Conservation (phyloP, 2,888 invertebrate genomes). For the Oscheius sp. region DNA sequence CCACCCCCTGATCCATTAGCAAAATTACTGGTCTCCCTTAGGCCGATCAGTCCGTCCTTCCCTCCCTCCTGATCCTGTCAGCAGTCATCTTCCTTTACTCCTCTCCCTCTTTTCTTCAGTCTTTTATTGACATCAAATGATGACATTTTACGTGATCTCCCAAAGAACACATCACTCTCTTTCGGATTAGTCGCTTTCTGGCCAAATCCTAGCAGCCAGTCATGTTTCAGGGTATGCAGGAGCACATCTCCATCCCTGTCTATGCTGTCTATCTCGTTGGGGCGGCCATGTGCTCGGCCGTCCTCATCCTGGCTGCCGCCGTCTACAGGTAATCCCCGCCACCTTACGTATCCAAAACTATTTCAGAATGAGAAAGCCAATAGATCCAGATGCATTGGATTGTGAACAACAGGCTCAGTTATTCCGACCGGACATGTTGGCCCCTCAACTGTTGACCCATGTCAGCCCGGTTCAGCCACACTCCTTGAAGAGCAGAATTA, state of each 20-base stretch:
- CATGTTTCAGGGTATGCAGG: slow-evolving; percentile 30
- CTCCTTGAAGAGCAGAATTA: slow-evolving; percentile 50
- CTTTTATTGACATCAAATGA: too few species aligned
- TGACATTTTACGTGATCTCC: too few species aligned
- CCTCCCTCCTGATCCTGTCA: too few species aligned
- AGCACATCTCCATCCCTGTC: slow-evolving; percentile 47
- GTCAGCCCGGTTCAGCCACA: slow-evolving; percentile 59
- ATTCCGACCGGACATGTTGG: slow-evolving; percentile 57
- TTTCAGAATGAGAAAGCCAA: slow-evolving; percentile 51
- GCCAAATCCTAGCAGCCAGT: neutral
- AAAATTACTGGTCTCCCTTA: too few species aligned
- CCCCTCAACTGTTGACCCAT: slow-evolving; percentile 51
- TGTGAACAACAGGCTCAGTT: slow-evolving; percentile 59
- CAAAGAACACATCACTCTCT: neutral
- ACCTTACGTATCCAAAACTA: neutral
- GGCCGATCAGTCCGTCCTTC: too few species aligned
- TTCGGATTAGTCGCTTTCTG: neutral
- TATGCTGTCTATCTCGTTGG: slow-evolving; percentile 55
- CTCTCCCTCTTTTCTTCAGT: too few species aligned
- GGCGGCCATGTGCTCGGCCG: slow-evolving; percentile 50
- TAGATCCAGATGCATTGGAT: slow-evolving; percentile 53
- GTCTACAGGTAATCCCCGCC: slow-evolving; percentile 45
- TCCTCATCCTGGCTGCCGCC: slow-evolving; percentile 50
- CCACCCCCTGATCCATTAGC: too few species aligned
- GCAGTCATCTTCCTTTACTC: too few species aligned